These are phyloP conservation scores for Cossypha polioptera DNA, from an alignment of 2,797 vertebrate genomes.

Conservation along the genomic window DNA sequence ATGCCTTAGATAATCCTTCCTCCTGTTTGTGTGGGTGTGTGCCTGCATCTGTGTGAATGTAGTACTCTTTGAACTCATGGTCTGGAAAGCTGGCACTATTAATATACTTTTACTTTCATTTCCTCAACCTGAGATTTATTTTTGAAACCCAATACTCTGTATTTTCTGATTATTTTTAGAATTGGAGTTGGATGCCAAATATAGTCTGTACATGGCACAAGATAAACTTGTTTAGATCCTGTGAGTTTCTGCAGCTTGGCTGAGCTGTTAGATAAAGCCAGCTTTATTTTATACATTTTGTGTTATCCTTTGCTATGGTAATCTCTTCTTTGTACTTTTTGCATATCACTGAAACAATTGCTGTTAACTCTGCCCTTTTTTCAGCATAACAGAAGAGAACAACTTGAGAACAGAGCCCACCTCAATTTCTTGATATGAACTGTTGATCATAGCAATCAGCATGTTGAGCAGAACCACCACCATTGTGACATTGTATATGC, in stretches of 20 bases:
- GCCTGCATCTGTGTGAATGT: not conserved
- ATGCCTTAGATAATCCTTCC: not conserved
- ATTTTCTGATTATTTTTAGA: not conserved
- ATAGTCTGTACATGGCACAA: not conserved
- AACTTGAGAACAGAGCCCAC: conserved; percentile 61
- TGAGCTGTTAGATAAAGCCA: not conserved
- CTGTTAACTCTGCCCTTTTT: not conserved
- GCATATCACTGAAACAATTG: not conserved
- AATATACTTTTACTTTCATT: not conserved
- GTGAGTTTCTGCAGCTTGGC: not conserved
- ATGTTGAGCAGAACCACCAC: conserved; percentile 98
- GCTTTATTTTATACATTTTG: not conserved
- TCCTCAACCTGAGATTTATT: not conserved
- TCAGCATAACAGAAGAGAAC: not conserved
- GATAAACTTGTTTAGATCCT: not conserved
- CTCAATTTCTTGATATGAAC: conserved; percentile 98
- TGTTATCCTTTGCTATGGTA: not conserved
- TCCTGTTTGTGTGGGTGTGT: not conserved
- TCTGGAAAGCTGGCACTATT: not conserved
- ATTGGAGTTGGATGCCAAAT: not conserved
- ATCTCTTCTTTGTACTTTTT: not conserved
- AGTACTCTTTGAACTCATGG: not conserved
- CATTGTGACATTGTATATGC: conserved; percentile 98
- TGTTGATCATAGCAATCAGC: conserved; percentile 99
- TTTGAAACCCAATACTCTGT: not conserved